A percentile compares a stretch with the other conserved stretches of the same genome.
Evolutionary conservation across 2,888 invertebrate genomes (phyloP).

Genomic region (Sinhomidia bicolor): DNA sequence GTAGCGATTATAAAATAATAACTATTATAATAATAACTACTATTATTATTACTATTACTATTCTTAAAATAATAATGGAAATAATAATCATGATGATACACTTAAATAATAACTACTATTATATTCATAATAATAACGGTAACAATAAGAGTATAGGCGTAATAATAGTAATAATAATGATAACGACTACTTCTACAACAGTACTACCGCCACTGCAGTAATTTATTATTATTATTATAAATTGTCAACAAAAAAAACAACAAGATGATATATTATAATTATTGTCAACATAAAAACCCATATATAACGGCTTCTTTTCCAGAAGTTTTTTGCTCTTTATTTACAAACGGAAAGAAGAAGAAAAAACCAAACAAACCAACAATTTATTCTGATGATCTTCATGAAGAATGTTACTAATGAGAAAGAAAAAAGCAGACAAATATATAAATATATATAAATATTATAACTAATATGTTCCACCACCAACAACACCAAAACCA

Average conservation of each 20-base stretch:
- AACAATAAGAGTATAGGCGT: conserved; percentile 69
- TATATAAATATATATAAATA: background rate
- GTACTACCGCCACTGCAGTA: conserved; percentile 55
- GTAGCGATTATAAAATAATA: conserved; percentile 79
- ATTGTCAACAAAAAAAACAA: conserved; percentile 23
- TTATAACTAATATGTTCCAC: conserved; percentile 27
- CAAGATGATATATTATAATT: conserved; percentile 12
- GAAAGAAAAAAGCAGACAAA: conserved; percentile 15
- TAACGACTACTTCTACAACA: conserved; percentile 63
- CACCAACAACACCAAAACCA: conserved; percentile 55
- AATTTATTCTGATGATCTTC: conserved; percentile 54
- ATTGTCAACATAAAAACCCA: conserved; percentile 31
- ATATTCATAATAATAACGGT: conserved; percentile 62
- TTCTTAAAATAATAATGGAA: conserved; percentile 70
- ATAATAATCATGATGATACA: conserved; percentile 73
- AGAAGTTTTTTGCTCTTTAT: conserved; percentile 41
- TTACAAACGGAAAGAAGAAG: background rate
- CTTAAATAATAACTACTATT: conserved; percentile 66
- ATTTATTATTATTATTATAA: conserved; percentile 48
- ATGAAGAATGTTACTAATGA: conserved; percentile 25
- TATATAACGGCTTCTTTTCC: conserved; percentile 5
- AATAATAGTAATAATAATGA: conserved; percentile 69
- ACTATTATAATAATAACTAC: conserved; percentile 74
- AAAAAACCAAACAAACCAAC: conserved; percentile 19
- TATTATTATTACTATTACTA: conserved; percentile 56